Base-by-base conservation (phyloP, 2,888 invertebrate genomes). In the Patella ulyssiponensis region DNA sequence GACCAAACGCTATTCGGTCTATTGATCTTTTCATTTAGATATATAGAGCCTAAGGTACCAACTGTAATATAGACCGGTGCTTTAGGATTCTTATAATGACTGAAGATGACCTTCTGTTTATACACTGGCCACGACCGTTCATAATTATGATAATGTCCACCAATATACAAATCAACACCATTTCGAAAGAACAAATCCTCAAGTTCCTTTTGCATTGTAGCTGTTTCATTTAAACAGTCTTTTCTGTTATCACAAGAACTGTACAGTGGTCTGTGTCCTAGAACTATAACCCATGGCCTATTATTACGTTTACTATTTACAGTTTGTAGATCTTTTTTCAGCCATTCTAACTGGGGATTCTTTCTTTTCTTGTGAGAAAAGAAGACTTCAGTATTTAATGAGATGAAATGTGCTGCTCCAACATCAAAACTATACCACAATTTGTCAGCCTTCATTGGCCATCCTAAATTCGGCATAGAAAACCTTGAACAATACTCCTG, bases 341-440 rank as follows among this genome's bases (percentile, higher is more conserved):
- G 78, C 89, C 90, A 90, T 9, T 78, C 74, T 44, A 88, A 75
- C 80, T 86, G 86, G 5, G 79, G 71, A 2, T 84, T 79, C 70
- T 84, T 97, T 92, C 97, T 97, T 83, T 94, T 94, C 15, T 95
- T 93, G 71, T 76, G 77, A 53, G 77, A 71, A 70, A 85, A 83
- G 71, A 88, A 86, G 3, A 86, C 84, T 76, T 89, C 88, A 4
- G 89, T 86, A 54, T 86, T 86, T 73, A 87, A 83, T 23, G 85
- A 79, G 27, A 89, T 82, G 80, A 89, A 88, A 78, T 90, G 91
- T 12, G 88, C 86, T 11, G 87, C 87, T 9, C 90, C 91, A 51
- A 90, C 83, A 77, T 90, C 84, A 54, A 89, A 73, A 73, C 90
- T 90, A 83, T 91, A 92, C 89, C 90, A 90, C n/a, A 91, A 82